A percentile compares a stretch with the other conserved stretches of the same genome.
Evolutionary conservation across 1,140 invertebrate species (phyloP).

Genomic region (Aphis craccivora): DNA sequence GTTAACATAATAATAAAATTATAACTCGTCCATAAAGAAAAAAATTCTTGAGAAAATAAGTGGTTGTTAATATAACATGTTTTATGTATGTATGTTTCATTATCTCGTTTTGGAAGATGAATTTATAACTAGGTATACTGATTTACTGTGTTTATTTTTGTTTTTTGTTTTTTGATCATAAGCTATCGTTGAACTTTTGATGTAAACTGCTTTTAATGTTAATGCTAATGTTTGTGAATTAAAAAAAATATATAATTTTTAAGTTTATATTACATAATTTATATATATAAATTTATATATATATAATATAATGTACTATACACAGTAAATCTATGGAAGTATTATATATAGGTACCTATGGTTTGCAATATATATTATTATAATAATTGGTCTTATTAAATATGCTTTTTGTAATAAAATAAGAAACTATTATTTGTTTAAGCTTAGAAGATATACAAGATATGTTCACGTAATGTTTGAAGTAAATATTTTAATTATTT

Average conservation of each 20-base stretch:
- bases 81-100: not conserved
- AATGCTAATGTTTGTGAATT: not conserved
- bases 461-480: not conserved
- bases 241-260: not conserved
- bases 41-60: not conserved
- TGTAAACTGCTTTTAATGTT: conserved; percentile 7
- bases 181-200: not conserved
- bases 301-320: not conserved
- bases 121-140: not conserved
- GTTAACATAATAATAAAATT: not conserved
- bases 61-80: not conserved
- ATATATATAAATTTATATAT: not conserved
- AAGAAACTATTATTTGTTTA: not conserved
- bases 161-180: not conserved
- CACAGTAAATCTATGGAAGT: not conserved
- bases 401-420: not conserved
- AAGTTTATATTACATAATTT: not conserved
- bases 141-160: not conserved
- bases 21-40: not conserved
- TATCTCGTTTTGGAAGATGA: not conserved
- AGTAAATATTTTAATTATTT: not conserved
- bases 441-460: not conserved
- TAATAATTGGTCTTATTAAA: not conserved
- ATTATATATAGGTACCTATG: not conserved
- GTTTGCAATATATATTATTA: not conserved